Percentiles rank a stretch among this genome's conserved stretches.
Evolutionary conservation across 2,888 invertebrate species (phyloP).

Genomic region (Rosalia funebris): DNA sequence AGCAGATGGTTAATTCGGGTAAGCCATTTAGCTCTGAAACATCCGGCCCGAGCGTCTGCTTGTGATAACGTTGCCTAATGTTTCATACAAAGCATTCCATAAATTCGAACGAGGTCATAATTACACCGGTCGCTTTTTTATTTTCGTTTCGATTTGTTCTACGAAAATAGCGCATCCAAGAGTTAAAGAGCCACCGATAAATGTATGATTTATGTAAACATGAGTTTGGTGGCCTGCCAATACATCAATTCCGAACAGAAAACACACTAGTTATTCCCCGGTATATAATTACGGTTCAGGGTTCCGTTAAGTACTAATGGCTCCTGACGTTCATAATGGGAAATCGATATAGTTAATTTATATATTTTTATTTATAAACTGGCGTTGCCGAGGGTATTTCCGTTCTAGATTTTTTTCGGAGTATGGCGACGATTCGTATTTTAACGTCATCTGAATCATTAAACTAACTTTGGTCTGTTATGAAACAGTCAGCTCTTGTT

Average conservation of each 20-base stretch:
- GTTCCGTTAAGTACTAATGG: constrained; percentile 20
- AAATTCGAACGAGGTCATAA: background rate
- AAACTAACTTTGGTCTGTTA: no score
- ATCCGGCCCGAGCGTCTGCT: background rate
- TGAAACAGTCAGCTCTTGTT: no score
- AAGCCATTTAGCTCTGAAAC: background rate
- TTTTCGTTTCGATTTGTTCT: background rate
- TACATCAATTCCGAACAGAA: constrained; percentile 39
- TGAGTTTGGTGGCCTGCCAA: constrained; percentile 41
- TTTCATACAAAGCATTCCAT: background rate
- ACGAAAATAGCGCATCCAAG: constrained; percentile 19
- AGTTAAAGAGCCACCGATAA: constrained; percentile 32
- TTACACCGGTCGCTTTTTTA: background rate
- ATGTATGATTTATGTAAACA: constrained; percentile 44
- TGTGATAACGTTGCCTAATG: background rate
- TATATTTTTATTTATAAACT: constrained; percentile 28
- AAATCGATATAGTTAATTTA: constrained; percentile 29
- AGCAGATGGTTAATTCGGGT: background rate
- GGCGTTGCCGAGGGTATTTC: background rate
- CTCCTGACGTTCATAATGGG: constrained; percentile 18
- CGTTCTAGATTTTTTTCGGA: no score
- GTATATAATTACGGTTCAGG: constrained; percentile 31
- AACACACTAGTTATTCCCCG: constrained; percentile 34
- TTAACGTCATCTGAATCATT: no score
- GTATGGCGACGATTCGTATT: no score